Conservation (phyloP, 2,888 invertebrate genomes). For the Folsomia candida region DNA sequence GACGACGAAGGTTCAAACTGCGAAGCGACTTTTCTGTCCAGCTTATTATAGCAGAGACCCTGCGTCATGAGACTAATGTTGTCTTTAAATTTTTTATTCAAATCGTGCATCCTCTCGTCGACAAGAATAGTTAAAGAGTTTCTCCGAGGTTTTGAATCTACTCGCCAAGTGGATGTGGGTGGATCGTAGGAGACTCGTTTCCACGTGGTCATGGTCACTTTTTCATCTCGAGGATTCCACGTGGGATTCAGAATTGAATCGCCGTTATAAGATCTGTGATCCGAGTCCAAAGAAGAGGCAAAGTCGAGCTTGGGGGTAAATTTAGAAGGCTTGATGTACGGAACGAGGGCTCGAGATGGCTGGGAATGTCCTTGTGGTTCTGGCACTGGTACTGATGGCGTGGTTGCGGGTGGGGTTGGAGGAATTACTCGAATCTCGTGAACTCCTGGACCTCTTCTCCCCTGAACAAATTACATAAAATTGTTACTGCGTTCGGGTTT, state of each 20-base stretch:
- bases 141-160: constrained; percentile 50
- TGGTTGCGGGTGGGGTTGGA: not conserved
- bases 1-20: not conserved
- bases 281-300: constrained; percentile 24
- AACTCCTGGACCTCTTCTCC: too few species aligned
- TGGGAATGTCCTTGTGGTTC: too few species aligned
- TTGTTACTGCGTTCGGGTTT: not conserved
- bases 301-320: constrained; percentile 35
- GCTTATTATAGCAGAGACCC: constrained; percentile 47
- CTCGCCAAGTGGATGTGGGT: constrained; percentile 51
- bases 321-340: constrained; percentile 34
- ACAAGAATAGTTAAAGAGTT: constrained; percentile 24
- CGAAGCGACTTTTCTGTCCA: constrained; percentile 18
- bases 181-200: constrained; percentile 30
- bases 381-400: not conserved
- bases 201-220: constrained; percentile 23
- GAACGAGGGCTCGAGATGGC: constrained; percentile 1
- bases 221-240: constrained; percentile 23
- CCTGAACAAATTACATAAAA: not conserved
- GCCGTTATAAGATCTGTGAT: constrained; percentile 6
- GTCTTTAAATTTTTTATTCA: constrained; percentile 30
- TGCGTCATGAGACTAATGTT: constrained; percentile 34
- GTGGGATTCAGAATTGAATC: constrained; percentile 12
- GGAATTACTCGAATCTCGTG: not conserved
- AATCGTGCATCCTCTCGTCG: constrained; percentile 32